Evolutionary conservation across 2,888 invertebrate genomes (phyloP).

Genomic region (Chelonus formosanus): DNA sequence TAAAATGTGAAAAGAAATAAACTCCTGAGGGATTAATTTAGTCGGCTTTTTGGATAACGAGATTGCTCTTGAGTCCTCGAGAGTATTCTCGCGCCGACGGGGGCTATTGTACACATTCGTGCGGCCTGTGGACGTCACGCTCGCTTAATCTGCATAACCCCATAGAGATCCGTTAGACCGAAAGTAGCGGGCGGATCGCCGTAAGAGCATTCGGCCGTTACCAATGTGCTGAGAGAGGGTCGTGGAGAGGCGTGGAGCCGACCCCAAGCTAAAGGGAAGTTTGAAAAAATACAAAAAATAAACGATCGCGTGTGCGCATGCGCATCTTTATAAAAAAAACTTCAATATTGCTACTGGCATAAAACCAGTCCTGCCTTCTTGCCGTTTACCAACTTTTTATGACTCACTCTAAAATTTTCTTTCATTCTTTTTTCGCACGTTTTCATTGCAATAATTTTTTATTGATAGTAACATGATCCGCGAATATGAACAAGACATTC

Average conservation of each 20-base stretch:
- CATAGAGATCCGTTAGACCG: conserved; percentile 55
- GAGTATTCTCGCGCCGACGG: conserved; percentile 4
- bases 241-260: conserved; percentile 31
- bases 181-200: conserved; percentile 52
- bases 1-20: too few relatives aligned
- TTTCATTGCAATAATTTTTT: background rate
- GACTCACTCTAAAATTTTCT: background rate
- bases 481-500: conserved; percentile 16
- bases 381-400: background rate
- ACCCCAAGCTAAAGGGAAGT: conserved; percentile 37
- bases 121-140: conserved; percentile 50
- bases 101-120: conserved; percentile 29
- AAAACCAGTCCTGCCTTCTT: conserved; percentile 1
- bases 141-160: conserved; percentile 60
- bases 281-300: conserved; percentile 13
- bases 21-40: conserved; percentile 4
- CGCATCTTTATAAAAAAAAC: background rate
- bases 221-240: conserved; percentile 40
- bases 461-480: conserved; percentile 21
- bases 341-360: conserved; percentile 2
- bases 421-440: conserved; percentile 11
- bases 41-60: background rate
- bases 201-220: conserved; percentile 54
- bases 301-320: conserved; percentile 1
- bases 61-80: background rate